Conservation (phyloP, 2,888 invertebrate species). For the Tachystola acroxantha region DNA sequence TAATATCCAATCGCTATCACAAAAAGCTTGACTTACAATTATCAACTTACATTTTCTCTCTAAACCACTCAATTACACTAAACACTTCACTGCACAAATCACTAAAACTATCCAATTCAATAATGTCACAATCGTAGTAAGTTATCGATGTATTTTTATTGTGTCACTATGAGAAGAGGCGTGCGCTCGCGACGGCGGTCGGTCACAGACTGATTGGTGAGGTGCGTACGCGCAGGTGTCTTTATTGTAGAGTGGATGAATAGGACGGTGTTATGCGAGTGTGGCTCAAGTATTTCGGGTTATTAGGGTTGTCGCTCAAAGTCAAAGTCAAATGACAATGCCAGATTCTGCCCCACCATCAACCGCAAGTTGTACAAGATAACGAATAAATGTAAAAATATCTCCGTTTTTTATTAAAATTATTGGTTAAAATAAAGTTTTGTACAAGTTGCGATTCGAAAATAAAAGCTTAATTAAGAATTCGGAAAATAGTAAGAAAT, state of each 20-base stretch:
- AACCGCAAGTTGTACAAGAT: no score
- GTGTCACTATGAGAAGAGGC: no score
- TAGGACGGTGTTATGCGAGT: constrained; percentile 44
- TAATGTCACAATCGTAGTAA: not conserved
- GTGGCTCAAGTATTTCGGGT: constrained; percentile 14
- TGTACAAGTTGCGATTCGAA: no score
- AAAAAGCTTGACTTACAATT: no score
- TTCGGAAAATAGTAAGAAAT: no score
- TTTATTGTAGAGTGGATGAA: constrained; percentile 41
- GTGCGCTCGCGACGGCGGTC: constrained; percentile 8
- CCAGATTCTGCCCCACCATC: no score
- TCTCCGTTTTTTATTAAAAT: no score
- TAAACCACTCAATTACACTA: not conserved
- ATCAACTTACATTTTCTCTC: constrained; percentile 1
- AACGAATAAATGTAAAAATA: no score
- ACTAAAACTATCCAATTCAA: not conserved
- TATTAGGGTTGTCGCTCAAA: constrained; percentile 15
- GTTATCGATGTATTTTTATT: not conserved
- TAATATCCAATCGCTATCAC: no score
- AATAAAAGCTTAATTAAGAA: no score
- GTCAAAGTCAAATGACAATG: no score
- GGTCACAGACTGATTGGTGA: constrained; percentile 23
- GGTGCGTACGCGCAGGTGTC: constrained; percentile 45
- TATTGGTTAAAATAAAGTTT: no score
- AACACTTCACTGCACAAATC: not conserved